phyloP scores from a whole-genome alignment of 2,113 vertebrate species.

The Manacus vitellinus region DNA sequence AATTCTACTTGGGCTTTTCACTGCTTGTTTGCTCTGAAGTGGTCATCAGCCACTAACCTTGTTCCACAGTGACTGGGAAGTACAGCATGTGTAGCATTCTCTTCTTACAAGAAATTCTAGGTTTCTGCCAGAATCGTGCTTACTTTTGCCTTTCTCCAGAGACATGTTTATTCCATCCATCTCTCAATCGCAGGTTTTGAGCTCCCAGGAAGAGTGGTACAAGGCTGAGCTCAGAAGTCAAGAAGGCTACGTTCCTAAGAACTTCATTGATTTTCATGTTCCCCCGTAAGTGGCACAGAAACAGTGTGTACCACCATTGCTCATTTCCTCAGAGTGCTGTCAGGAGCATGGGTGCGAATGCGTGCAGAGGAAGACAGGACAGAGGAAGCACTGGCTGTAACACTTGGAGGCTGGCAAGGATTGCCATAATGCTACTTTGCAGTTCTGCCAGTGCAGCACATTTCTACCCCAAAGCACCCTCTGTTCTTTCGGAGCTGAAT shows the following conservation, averaged over 20 bases:
- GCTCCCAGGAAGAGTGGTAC: conserved; percentile 87
- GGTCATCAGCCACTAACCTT: background rate
- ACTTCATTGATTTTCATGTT: conserved; percentile 85
- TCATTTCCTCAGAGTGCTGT: background rate
- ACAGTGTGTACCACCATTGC: background rate
- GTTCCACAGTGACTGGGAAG: background rate
- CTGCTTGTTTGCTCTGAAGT: background rate
- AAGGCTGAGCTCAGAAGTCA: conserved; percentile 89
- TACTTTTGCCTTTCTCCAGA: background rate
- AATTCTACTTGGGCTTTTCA: background rate
- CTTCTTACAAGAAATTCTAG: background rate
- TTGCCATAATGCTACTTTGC: background rate
- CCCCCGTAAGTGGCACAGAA: conserved; percentile 80
- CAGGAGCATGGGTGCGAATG: accelerated
- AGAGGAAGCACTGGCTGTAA: background rate
- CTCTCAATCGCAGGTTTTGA: conserved; percentile 81
- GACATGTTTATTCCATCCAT: background rate
- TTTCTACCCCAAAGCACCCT: background rate
- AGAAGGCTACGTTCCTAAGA: conserved; percentile 91
- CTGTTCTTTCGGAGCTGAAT: background rate
- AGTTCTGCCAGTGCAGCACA: background rate
- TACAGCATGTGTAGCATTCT: background rate
- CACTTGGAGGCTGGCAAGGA: background rate
- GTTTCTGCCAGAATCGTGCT: background rate
- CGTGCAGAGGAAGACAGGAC: background rate